Conservation (phyloP, 2,888 invertebrate species). For the Tethea ocularis region DNA sequence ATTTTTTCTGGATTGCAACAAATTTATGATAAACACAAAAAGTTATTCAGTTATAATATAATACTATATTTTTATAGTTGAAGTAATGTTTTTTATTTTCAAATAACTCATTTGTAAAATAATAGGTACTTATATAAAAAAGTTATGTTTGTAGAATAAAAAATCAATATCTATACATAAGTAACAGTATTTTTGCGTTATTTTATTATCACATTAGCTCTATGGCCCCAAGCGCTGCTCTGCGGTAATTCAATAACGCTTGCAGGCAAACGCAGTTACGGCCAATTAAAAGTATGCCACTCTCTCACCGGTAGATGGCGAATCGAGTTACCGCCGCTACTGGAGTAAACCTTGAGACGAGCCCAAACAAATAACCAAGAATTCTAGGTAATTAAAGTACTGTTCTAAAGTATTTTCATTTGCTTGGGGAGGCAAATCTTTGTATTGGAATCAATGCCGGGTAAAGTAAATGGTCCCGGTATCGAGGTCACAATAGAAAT, state of each 20-base stretch:
- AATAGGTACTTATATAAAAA: constrained; percentile 4
- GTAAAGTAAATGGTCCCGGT: neutral
- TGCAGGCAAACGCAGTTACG: constrained; percentile 80
- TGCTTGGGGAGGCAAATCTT: constrained; percentile 25
- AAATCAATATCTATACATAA: constrained; percentile 1
- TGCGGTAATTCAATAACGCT: constrained; percentile 78
- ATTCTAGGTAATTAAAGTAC: constrained; percentile 61
- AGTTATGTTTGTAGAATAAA: constrained; percentile 13
- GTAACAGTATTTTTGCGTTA: constrained; percentile 52
- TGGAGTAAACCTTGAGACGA: constrained; percentile 61
- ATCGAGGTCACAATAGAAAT: neutral
- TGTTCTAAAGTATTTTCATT: constrained; percentile 60
- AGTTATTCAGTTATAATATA: too few species aligned
- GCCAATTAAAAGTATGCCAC: constrained; percentile 82
- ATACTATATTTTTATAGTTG: too few species aligned
- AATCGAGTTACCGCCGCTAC: constrained; percentile 69
- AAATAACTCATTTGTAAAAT: too few species aligned
- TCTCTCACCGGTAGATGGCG: constrained; percentile 67
- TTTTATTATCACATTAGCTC: too few species aligned
- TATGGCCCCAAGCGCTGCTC: constrained; percentile 58
- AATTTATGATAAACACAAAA: too few species aligned
- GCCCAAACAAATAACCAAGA: constrained; percentile 67
- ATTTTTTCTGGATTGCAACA: too few species aligned
- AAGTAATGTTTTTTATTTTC: too few species aligned
- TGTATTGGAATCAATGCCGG: neutral